phyloP scores from a whole-genome alignment of 2,797 vertebrate species.

The Cossypha niveicapilla region DNA sequence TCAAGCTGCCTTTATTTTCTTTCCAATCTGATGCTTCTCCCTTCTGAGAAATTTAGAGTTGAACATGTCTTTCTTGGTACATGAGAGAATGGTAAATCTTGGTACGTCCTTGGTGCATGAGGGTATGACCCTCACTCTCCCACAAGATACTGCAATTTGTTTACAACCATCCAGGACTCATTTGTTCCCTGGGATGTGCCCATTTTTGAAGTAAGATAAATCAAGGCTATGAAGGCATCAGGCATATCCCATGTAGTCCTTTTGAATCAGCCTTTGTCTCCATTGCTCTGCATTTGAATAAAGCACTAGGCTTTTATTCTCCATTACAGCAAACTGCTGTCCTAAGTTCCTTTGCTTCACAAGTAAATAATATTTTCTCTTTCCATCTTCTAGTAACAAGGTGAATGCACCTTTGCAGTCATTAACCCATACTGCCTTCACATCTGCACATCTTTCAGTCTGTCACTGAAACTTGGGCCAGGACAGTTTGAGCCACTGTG shows the following conservation, averaged over 20 bases:
- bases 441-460: background rate
- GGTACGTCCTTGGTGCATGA: rapidly evolving
- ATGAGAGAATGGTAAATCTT: background rate
- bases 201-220: background rate
- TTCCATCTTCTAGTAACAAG: background rate
- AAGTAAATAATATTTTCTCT: background rate
- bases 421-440: background rate
- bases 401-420: background rate
- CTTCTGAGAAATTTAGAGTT: background rate
- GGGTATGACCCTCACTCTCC: background rate
- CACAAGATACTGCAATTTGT: background rate
- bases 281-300: background rate
- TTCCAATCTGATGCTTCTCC: background rate
- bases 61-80: background rate
- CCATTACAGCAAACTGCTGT: background rate
- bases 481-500: background rate
- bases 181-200: background rate
- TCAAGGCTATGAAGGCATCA: background rate
- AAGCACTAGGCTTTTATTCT: background rate
- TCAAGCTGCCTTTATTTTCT: background rate
- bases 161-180: background rate
- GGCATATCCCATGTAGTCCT: background rate
- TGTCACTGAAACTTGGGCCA: background rate
- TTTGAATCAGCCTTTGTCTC: background rate
- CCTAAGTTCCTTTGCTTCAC: background rate